phyloP scores from a whole-genome alignment of 2,113 vertebrate genomes.

The Eulemur macaco region DNA sequence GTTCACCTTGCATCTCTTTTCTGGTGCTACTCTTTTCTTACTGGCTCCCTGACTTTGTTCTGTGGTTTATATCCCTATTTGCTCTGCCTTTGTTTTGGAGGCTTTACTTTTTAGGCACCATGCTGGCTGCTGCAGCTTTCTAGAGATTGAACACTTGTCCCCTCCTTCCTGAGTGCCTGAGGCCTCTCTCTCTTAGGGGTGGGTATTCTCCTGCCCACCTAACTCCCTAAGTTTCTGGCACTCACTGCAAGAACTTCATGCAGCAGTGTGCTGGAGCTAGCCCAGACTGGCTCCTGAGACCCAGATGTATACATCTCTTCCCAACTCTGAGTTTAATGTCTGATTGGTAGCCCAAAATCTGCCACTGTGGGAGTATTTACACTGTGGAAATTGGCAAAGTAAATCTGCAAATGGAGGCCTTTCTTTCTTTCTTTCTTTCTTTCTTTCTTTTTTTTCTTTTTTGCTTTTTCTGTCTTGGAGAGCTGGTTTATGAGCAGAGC shows the following conservation, averaged over 20 bases:
- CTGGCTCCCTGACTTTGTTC: neutral
- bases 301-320: neutral
- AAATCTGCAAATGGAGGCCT: neutral
- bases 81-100: neutral
- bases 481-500: neutral
- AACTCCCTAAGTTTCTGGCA: neutral
- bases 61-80: neutral
- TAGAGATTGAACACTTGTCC: neutral
- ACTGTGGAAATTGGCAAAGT: neutral
- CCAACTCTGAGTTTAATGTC: neutral
- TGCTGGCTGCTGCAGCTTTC: neutral
- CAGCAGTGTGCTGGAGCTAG: neutral
- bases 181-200: neutral
- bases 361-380: neutral
- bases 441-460: too few species aligned
- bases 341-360: neutral
- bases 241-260: neutral
- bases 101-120: neutral
- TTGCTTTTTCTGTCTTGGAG: neutral
- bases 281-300: neutral
- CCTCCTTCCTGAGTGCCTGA: neutral
- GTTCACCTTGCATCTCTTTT: neutral
- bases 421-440: neutral
- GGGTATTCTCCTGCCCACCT: neutral
- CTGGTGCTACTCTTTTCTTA: neutral